phyloP scores from a whole-genome alignment of 1,140 invertebrate species.

The Trissolcus basalis region DNA sequence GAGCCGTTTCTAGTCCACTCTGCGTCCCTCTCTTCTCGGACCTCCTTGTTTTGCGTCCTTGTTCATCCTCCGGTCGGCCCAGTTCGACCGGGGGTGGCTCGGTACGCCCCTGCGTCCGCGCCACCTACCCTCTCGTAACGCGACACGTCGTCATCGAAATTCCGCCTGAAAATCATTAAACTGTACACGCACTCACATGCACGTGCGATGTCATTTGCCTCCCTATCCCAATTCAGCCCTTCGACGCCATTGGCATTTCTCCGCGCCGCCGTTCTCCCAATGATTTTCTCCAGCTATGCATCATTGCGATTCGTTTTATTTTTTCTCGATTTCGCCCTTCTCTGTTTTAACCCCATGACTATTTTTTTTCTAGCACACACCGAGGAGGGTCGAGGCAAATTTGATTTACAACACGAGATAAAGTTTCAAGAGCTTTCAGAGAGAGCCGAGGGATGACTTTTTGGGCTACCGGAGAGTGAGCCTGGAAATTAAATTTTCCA shows the following conservation, averaged over 20 bases:
- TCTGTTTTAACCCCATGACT: slow-evolving; percentile 1
- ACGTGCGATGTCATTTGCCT: slow-evolving; percentile 62
- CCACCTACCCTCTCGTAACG: slow-evolving; percentile 25
- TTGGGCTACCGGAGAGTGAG: slow-evolving; percentile 11
- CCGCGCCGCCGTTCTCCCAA: slow-evolving; percentile 33
- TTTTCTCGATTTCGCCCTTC: neutral
- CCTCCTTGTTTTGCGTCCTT: slow-evolving; percentile 14
- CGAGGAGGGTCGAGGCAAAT: neutral
- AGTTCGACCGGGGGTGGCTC: slow-evolving; percentile 15
- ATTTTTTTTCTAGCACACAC: slow-evolving; percentile 2
- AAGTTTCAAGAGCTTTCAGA: slow-evolving; percentile 10
- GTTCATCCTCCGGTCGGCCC: slow-evolving; percentile 14
- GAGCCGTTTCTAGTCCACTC: slow-evolving; percentile 53
- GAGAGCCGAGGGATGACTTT: slow-evolving; percentile 22
- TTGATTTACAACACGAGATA: slow-evolving; percentile 32
- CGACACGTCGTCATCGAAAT: slow-evolving; percentile 73
- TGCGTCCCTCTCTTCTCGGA: slow-evolving; percentile 10
- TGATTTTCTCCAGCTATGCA: slow-evolving; percentile 22
- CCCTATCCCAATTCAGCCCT: slow-evolving; percentile 49
- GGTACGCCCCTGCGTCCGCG: slow-evolving; percentile 28
- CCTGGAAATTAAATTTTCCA: slow-evolving; percentile 35
- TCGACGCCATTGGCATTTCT: slow-evolving; percentile 47
- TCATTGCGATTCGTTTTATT: slow-evolving; percentile 21
- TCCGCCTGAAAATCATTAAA: slow-evolving; percentile 73
- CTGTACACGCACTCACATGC: slow-evolving; percentile 71